Base-by-base conservation (phyloP, 2,797 vertebrate genomes). In the Novumbra hubbsi region DNA sequence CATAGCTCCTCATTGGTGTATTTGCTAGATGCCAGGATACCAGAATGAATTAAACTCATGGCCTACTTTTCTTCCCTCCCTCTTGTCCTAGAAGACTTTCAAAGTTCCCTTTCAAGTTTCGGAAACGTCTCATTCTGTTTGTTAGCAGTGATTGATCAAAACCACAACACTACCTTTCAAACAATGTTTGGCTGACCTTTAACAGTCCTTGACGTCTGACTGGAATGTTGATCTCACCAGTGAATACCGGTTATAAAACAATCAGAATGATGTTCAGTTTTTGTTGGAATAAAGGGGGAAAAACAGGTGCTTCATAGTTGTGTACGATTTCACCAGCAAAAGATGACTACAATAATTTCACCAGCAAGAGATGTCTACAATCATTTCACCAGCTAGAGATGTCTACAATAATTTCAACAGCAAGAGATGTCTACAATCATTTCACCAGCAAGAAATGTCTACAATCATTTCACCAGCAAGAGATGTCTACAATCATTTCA, bases 21-120 rank as follows among this genome's bases (percentile, higher is more conserved):
- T 84, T 88, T 85, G 78, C 84, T 82, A 75, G 75, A 90, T 85
- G 86, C 73, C 71, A 85, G 83, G 83, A 75, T 83, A 88, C 87
- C 85, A 79, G 77, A 85, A 76, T 77, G 83, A 83, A 83, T 90
- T 87, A 69, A 86, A 85, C 78, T 77, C 82, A 24, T 85, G 83
- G 74, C 86, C 90, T 86, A 86, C 64, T 90, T 91, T 83, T 52
- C 0, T 67, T 75, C 24, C 57, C 75, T 75, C 76, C 71, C 73
- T 78, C 79, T 76, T 79, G 80, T 85, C 85, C 84, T 84, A 73
- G 19, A 81, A 86, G 78, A 81, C 81, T 85, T 81, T 82, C 71
- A 84, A 87, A 81, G 76, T 74, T 19, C 55, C 55, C 78, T 80
- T 76, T 71, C 45, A 81, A 76, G 75, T 85, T 80, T 12, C 64